Evolutionary conservation across 2,888 invertebrate species (phyloP).

Genomic region (Chalcosyrphus nemorum): DNA sequence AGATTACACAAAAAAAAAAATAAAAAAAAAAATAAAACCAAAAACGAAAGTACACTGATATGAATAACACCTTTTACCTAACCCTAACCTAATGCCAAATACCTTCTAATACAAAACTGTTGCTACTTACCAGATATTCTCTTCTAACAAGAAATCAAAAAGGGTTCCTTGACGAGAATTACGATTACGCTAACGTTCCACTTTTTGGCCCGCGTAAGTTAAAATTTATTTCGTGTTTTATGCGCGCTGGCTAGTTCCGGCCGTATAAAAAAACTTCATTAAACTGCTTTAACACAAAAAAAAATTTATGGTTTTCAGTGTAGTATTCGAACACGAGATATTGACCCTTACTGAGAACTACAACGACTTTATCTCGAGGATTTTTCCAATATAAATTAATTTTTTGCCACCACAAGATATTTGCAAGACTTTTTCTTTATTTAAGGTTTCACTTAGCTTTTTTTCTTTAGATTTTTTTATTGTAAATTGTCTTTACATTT

Average conservation of each 20-base stretch:
- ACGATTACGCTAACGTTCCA: slow-evolving; percentile 35
- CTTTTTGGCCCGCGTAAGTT: background rate
- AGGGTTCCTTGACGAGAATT: background rate
- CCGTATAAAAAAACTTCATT: background rate
- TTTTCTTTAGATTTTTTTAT: background rate
- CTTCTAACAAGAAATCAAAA: slow-evolving; percentile 15
- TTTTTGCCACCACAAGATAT: background rate
- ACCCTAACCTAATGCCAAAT: slow-evolving; percentile 30
- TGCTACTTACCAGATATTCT: slow-evolving; percentile 33
- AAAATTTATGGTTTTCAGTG: background rate
- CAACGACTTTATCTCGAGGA: background rate
- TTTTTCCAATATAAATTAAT: background rate
- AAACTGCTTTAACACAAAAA: slow-evolving; percentile 1
- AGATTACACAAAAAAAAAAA: background rate
- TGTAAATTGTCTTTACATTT: background rate
- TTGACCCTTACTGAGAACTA: slow-evolving; percentile 3
- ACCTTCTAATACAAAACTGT: background rate
- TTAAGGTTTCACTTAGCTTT: slow-evolving; percentile 2
- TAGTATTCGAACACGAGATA: slow-evolving; percentile 9
- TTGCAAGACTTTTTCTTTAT: background rate
- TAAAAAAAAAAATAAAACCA: background rate
- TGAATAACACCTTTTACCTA: slow-evolving; percentile 4
- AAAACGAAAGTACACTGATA: slow-evolving; percentile 15
- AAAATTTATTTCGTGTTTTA: background rate
- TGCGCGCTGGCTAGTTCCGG: background rate